Base-by-base conservation (phyloP, 1,140 invertebrate species). In the Calycopis cecrops region DNA sequence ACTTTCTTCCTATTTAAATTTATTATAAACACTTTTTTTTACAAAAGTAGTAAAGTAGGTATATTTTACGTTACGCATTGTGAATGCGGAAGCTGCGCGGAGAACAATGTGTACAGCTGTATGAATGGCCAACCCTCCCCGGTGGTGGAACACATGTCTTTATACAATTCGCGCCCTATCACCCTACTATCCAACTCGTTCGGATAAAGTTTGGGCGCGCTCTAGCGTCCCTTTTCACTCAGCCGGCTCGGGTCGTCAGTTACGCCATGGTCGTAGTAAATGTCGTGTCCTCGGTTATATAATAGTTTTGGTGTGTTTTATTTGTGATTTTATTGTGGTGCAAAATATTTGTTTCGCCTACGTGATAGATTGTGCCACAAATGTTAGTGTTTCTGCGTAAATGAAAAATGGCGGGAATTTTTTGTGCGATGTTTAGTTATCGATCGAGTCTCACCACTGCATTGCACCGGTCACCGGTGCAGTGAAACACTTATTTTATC, bases 121-220 rank as follows among this genome's bases (percentile, higher is more conserved):
- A 78, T 80, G 76, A 84, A 81, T 84, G 78, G 59, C 54, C 59
- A 54, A 70, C 72, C 60, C 68, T 70, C 64, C 69, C 71, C 71
- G 67, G 50, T 61, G 67, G 62, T 65, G 57, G 59, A 61, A 64
- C 66, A 69, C 69, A 69, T 73, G 65, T 63, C 60, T 63, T 70
- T 60, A 28, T 59, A 58, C 60, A 63, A 48, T 55, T 48, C 57
- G 57, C 55, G 57, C 68, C 65, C 64, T 63, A 56, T 67, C 69
- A 69, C 76, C 73, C 72, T 73, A 64, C 75, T 70, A 75, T 76
- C 71, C 60, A 73, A 72, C 60, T 73, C 58, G 75, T 76, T 77
- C 79, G 75, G 78, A 79, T 82, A 84, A 81, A 84, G 67, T 76
- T 76, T 73, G 69, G 67, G 75, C 73, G 71, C 73, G 63, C 60